Conservation (phyloP, 1,140 invertebrate genomes). For the Lasioglossum albipes region DNA sequence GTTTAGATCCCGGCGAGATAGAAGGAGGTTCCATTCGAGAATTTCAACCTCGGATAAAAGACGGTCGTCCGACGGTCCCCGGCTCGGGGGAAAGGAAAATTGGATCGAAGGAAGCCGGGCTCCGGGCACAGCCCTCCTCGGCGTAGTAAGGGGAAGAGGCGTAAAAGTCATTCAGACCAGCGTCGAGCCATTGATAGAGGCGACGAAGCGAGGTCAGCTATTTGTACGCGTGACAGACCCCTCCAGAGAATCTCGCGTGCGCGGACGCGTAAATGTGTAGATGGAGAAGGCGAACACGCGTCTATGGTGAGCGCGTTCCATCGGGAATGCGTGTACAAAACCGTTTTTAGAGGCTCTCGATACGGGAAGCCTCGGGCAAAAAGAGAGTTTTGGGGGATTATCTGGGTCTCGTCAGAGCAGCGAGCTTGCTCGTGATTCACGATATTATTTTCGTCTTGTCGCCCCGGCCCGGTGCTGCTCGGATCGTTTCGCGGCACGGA, state of each 20-base stretch:
- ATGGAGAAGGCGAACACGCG: slow-evolving; percentile 54
- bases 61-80: background rate
- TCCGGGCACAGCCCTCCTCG: slow-evolving; percentile 55
- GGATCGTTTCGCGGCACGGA: background rate
- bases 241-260: slow-evolving; percentile 73
- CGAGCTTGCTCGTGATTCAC: slow-evolving; percentile 35
- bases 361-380: slow-evolving; percentile 17
- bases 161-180: slow-evolving; percentile 74
- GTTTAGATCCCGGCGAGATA: background rate
- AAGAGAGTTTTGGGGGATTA: slow-evolving; percentile 36
- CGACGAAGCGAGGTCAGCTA: slow-evolving; percentile 79
- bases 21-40: background rate
- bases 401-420: slow-evolving; percentile 26
- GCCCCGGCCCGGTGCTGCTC: too few relatives aligned
- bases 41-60: background rate
- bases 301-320: slow-evolving; percentile 29
- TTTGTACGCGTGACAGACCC: slow-evolving; percentile 79
- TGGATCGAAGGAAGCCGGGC: background rate
- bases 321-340: slow-evolving; percentile 25
- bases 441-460: slow-evolving; percentile 20
- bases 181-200: slow-evolving; percentile 77
- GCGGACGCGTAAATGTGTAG: slow-evolving; percentile 59
- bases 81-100: background rate
- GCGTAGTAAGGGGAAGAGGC: slow-evolving; percentile 70
- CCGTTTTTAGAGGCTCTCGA: slow-evolving; percentile 26